Evolutionary conservation across 2,113 vertebrate genomes (phyloP), one percentile per base, ranked within the genome.

Genomic region (Lophotis ruficrista): DNA sequence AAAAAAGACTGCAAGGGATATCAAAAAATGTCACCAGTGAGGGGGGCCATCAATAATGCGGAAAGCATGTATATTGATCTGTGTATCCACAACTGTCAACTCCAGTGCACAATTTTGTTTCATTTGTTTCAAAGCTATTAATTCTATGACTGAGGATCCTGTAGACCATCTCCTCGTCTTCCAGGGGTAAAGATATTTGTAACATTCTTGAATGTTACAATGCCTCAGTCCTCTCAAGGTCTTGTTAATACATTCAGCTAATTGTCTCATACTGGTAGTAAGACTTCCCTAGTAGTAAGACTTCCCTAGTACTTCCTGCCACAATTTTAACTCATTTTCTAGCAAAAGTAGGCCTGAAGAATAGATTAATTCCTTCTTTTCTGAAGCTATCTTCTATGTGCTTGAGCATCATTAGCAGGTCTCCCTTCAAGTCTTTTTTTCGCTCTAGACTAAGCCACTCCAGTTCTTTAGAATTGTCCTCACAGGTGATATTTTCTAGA

Each of bases 41-140:
- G 4, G 5, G 3, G 7, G 10, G 3, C 8, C 27, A 71, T 66
- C 31, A 58, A 4, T 37, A 76, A 41, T 22, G 38, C 25, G 73
- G 35, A 35, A 84, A 78, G 1, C 58, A 4, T 24, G 3, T 31
- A 10, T 33, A 45, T 66, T 70, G 35, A 45, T 53, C 50, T 62
- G 10, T 33, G 35, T 56, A 70, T 70, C 50, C 64, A 57, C 11
- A 75, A 16, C 8, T 58, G 11, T 41, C 15, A 25, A 27, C 43
- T 58, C 2, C 3, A 53, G 35, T 16, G n/a, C 0, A 0, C 16
- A 35, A 1, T 57, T 89, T 57, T 78, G 2, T 91, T 65, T 69
- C 4, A 22, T 47, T 82, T 82, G 16, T 73, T 89, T 87, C 23
- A 90, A 58, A 81, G 6, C 7, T 14, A 56, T 54, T 76, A 47